Base-by-base conservation (phyloP, 2,888 invertebrate species). In the Megalurothrips usitatus region DNA sequence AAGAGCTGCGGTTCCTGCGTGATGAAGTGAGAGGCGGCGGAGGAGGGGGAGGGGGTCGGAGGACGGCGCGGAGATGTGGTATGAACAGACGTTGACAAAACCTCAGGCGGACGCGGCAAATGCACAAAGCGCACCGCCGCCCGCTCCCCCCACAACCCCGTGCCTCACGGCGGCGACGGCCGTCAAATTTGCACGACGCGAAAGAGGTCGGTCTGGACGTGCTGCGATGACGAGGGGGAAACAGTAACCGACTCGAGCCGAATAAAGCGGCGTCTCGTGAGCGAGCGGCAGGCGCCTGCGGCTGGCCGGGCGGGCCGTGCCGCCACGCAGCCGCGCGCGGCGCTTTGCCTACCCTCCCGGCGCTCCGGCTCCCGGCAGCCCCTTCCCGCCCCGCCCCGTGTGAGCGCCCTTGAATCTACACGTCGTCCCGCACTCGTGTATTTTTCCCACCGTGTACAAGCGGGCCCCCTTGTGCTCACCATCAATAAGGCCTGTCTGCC, bases 21-120 rank as follows among this genome's bases (percentile, higher is more conserved):
- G 58, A 58, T 58, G 58, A 58, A 58, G 58, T 58, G 58, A 58
- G 58, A 19, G 58, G 19, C n/a, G n/a, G n/a, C n/a, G n/a, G n/a
- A n/a, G n/a, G n/a, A n/a, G n/a, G 58, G 34, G 34, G 34, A 6
- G 34, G 34, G 34, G 34, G 34, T 2, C 3, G 34, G 2, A 43
- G 17, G 0, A 58, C 14, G 11, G 19, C 58, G 58, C 19, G 19
- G 58, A 58, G 58, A 58, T 58, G 58, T 58, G 58, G 58, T 58
- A 58, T 58, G 58, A 58, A 14, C 58, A 58, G 58, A 58, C 58
- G 58, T 58, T 58, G 58, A 58, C 58, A 58, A 58, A 58, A 58
- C 58, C 58, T 58, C 58, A 58, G 58, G 58, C 58, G 58, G 19
- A 19, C 17, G 34, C 58, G 17, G 58, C 58, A 58, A n/a, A 58